These are phyloP conservation scores for Uromys caudimaculatus DNA, from an alignment of 2,797 vertebrate species.

Conservation along the genomic window DNA sequence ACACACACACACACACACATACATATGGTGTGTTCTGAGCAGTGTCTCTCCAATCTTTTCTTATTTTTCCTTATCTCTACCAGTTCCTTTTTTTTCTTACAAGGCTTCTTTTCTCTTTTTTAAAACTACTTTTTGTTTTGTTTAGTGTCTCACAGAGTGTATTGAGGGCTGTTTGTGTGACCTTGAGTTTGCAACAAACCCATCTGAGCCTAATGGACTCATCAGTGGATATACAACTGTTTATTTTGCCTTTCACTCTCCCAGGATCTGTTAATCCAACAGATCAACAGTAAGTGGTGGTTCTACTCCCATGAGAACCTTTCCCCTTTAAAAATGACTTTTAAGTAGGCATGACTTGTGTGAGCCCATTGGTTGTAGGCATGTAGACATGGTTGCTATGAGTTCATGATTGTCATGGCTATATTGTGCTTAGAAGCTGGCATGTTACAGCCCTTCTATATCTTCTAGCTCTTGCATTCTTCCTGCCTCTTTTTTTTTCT, in stretches of 20 bases:
- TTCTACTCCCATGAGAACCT: background rate
- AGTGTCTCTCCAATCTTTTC: background rate
- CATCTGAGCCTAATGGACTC: no score
- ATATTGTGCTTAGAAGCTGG: background rate
- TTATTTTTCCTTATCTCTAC: background rate
- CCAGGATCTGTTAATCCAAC: background rate
- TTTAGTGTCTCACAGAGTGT: background rate
- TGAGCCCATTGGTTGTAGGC: background rate
- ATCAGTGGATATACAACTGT: background rate
- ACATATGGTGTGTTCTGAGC: background rate
- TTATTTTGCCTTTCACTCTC: background rate
- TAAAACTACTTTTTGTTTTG: background rate
- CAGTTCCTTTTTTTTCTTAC: background rate
- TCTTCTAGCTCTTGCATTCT: background rate
- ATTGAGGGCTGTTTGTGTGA: background rate
- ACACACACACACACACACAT: no score
- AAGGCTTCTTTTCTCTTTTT: background rate
- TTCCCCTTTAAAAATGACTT: background rate
- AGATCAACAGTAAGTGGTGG: background rate
- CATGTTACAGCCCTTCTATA: background rate
- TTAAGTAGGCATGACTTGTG: background rate
- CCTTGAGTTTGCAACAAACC: background rate
- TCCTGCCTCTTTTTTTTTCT: background rate
- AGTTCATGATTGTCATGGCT: background rate
- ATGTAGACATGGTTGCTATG: background rate